A percentile compares a stretch with the other conserved stretches of the same genome.
Conservation (phyloP, 2,113 vertebrate species). For the Peromyscus maniculatus region DNA sequence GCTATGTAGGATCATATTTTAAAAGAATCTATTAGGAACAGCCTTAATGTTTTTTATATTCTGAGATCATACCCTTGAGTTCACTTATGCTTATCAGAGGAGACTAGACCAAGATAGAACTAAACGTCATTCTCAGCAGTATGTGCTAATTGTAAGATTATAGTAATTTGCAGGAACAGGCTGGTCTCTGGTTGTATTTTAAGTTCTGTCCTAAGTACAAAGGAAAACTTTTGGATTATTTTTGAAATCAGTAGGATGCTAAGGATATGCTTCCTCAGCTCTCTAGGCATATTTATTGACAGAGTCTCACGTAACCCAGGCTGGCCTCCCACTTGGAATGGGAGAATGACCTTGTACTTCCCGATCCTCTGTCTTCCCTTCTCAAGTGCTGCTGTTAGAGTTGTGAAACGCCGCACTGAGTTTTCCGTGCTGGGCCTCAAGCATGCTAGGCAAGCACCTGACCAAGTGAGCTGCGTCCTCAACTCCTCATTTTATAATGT, state of each 20-base stretch:
- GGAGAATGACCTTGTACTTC: not conserved
- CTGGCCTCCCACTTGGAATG: not conserved
- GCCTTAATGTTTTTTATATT: constrained; percentile 81
- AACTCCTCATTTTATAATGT: not conserved
- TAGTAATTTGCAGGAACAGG: constrained; percentile 52
- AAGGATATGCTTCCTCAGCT: not conserved
- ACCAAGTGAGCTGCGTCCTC: not conserved
- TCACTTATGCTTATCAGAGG: constrained; percentile 57
- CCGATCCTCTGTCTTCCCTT: not conserved
- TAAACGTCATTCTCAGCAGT: constrained; percentile 61
- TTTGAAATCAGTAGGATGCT: constrained; percentile 41
- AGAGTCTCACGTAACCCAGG: not conserved
- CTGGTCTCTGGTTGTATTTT: constrained; percentile 70
- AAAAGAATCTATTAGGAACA: constrained; percentile 81
- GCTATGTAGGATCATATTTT: constrained; percentile 80
- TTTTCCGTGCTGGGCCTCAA: no score
- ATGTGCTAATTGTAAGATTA: constrained; percentile 57
- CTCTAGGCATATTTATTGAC: not conserved
- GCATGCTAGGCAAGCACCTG: no score
- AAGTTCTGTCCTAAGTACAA: constrained; percentile 36
- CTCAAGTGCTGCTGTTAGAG: not conserved
- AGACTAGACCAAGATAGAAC: constrained; percentile 69
- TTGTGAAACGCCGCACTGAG: not conserved
- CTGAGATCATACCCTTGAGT: constrained; percentile 79
- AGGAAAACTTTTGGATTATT: constrained; percentile 42